These are phyloP conservation scores for Endomychus coccineus DNA, from an alignment of 2,888 invertebrate species.

Conservation along the genomic window DNA sequence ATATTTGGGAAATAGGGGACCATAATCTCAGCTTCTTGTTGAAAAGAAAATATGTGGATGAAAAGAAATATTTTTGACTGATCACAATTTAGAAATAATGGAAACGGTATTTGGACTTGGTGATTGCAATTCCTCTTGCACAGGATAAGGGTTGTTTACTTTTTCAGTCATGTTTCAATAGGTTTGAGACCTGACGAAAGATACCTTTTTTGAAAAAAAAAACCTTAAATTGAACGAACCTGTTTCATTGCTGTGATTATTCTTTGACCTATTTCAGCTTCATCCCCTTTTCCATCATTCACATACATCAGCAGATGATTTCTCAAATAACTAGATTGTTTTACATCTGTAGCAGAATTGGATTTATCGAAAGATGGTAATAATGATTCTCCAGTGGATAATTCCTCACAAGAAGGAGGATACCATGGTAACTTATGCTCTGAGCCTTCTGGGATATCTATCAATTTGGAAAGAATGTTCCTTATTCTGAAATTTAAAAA, in stretches of 20 bases:
- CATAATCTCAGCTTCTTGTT: too few relatives aligned
- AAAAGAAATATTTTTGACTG: too few relatives aligned
- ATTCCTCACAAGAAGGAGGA: constrained; percentile 57
- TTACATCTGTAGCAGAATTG: constrained; percentile 31
- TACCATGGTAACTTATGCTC: constrained; percentile 72
- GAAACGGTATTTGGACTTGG: too few relatives aligned
- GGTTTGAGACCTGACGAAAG: too few relatives aligned
- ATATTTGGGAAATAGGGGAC: too few relatives aligned
- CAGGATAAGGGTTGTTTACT: too few relatives aligned
- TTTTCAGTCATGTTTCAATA: too few relatives aligned
- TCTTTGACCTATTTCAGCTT: constrained; percentile 71
- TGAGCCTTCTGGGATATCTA: constrained; percentile 52
- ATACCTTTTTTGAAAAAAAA: neutral
- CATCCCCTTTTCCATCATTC: constrained; percentile 42
- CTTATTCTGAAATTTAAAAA: constrained; percentile 43
- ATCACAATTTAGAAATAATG: too few relatives aligned
- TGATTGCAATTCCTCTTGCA: too few relatives aligned
- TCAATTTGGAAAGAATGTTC: constrained; percentile 52
- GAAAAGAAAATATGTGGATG: too few relatives aligned
- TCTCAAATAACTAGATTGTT: constrained; percentile 30
- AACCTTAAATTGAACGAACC: constrained; percentile 40
- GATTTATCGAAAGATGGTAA: constrained; percentile 36
- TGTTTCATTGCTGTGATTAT: constrained; percentile 64
- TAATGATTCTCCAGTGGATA: constrained; percentile 37
- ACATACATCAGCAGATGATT: constrained; percentile 38